Evolutionary conservation across 2,797 vertebrate genomes (phyloP), one percentile per base, ranked within the genome.

Genomic region (Melanotaenia pygmaea): DNA sequence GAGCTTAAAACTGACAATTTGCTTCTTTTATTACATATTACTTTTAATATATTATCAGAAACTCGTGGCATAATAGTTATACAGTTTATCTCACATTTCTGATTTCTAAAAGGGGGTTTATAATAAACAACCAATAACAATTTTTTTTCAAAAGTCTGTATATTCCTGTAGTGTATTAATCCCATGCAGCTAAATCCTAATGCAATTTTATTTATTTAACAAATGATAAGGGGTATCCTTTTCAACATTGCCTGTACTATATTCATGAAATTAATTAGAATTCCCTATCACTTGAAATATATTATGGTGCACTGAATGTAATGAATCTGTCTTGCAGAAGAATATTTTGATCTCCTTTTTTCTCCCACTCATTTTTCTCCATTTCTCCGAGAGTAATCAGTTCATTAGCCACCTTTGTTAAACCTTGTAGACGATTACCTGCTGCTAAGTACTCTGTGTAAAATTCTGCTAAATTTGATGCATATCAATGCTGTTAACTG

Each of bases 221-320:
- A 37, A 58, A 67, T 66, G 67, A 79, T 54, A 78, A 56, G 35
- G 60, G 34, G 22, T 67, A 72, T 79, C 71, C 62, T 9, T 76
- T 77, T 71, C 47, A 72, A 70, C 58, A 65, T 80, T 67, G 70
- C 62, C 79, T 83, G 63, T 24, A 59, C 72, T 43, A 5, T 57
- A 69, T 74, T 53, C 50, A 16, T 22, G 12, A 32, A 79, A 70
- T 82, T 76, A 65, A 76, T 77, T 71, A 56, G 57, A 80, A 76
- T 81, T 82, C 47, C 34, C 20, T 18, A 79, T 86, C 68, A 71
- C 30, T 68, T 77, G 64, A 79, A 63, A 82, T 79, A 20, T 32
- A 64, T 76, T 60, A 50, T 16, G 53, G 38, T 14, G 53, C 58
- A 71, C 56, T 67, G 26, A 69, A 71, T 80, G 66, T 75, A 86